Percentiles rank a stretch among this genome's conserved stretches.
phyloP scores from a whole-genome alignment of 2,888 invertebrate species.

The Synergus laeviventris region DNA sequence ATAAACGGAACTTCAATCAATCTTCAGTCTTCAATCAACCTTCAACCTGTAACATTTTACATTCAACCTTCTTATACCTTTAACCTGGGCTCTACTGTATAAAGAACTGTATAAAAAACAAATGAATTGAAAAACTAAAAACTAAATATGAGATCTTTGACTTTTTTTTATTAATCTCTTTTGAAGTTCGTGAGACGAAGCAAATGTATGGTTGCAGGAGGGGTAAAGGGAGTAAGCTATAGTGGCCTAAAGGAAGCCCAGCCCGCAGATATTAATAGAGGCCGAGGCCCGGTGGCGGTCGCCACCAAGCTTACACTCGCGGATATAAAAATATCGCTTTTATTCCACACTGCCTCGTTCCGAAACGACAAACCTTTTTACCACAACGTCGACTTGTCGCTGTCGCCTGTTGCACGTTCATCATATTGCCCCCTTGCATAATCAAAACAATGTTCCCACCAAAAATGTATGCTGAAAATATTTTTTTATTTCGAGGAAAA shows the following conservation, averaged over 20 bases:
- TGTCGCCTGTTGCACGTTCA: slow-evolving; percentile 14
- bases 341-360: slow-evolving; percentile 57
- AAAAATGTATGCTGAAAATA: neutral
- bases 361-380: slow-evolving; percentile 33
- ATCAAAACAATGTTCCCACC: neutral
- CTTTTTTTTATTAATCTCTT: neutral
- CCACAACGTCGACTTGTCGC: slow-evolving; percentile 11
- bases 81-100: too few relatives aligned
- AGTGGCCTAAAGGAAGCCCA: slow-evolving; percentile 64
- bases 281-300: slow-evolving; percentile 68
- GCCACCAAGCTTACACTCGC: slow-evolving; percentile 66
- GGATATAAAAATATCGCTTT: slow-evolving; percentile 74
- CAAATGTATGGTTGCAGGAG: slow-evolving; percentile 32
- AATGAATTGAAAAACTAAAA: neutral
- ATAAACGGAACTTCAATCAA: too few relatives aligned
- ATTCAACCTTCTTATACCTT: too few relatives aligned
- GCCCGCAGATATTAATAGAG: slow-evolving; percentile 74
- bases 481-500: neutral
- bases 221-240: slow-evolving; percentile 43
- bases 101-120: too few relatives aligned
- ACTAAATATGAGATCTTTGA: neutral
- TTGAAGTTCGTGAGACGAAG: neutral
- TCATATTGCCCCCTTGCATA: neutral
- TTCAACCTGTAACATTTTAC: too few relatives aligned
- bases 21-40: too few relatives aligned